Base-by-base conservation (phyloP, 2,888 invertebrate species). In the Uloborus plumipes region DNA sequence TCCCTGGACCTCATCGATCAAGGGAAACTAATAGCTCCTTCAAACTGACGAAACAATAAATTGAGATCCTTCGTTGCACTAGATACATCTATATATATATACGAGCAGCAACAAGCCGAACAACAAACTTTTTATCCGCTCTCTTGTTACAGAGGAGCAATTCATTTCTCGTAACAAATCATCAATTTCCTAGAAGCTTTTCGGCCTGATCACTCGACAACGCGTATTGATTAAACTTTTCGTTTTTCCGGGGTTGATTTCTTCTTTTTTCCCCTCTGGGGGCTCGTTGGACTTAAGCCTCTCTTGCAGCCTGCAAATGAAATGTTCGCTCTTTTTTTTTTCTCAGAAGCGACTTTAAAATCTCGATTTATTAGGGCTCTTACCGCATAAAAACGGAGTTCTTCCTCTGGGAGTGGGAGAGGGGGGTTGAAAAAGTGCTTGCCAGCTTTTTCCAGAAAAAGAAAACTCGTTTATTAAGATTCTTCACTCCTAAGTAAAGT, bases 151-250 rank as follows among this genome's bases (percentile, higher is more conserved):
- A 73, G 26, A 62, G 69, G 75, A 31, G 74, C 80, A 81, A 81
- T 81, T 81, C 80, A 81, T 81, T 81, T 81, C 74, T 81, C 49
- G 74, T 81, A 81, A 81, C 80, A 81, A 81, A 81, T 81, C 80
- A 81, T 81, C 80, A 81, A 81, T 81, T 81, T 81, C 75, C 80
- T 50, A 74, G 74, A 69, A 74, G 80, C 69, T 80, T 81, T 69
- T 66, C 22, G 62, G 50, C 70, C 80, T 81, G 80, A 81, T 81
- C 80, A 81, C 80, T 81, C 74, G 39, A 81, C 80, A 81, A 81
- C 80, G 70, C 69, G 80, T 74, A 81, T 81, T 81, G 80, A 81
- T 81, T 81, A 81, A 81, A 74, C 80, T 81, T 81, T 67, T 58
- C 66, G 64, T 58, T 47, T 55, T 55, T 50, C 31, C n/a, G 53